These are phyloP conservation scores for Muscicapa striata DNA, from an alignment of 2,797 vertebrate species.

Conservation along the genomic window DNA sequence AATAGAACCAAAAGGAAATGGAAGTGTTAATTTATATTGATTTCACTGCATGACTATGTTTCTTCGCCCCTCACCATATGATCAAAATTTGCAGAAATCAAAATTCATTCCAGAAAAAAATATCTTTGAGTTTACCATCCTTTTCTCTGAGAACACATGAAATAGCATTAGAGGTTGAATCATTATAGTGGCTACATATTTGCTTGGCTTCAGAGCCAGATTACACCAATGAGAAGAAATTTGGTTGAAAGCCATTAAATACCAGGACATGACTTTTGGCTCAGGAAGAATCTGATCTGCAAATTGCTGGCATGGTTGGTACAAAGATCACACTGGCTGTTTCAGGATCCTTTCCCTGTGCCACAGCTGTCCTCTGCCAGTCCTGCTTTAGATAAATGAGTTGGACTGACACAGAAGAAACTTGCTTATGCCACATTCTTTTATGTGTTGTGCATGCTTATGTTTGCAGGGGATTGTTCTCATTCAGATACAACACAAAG, in stretches of 20 bases:
- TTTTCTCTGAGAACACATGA: background rate
- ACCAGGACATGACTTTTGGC: background rate
- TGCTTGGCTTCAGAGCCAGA: background rate
- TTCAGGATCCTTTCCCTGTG: background rate
- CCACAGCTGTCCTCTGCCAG: background rate
- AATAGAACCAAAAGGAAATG: background rate
- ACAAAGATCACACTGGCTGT: background rate
- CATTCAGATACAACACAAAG: background rate
- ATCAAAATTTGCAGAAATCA: background rate
- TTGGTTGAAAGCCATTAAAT: background rate
- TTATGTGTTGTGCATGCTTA: background rate
- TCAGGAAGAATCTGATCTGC: background rate
- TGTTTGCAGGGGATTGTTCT: background rate
- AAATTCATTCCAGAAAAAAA: background rate
- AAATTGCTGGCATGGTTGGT: background rate
- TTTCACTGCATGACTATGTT: background rate
- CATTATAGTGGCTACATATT: background rate
- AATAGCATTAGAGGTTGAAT: background rate
- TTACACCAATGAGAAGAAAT: background rate
- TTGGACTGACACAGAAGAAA: background rate
- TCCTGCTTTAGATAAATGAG: background rate
- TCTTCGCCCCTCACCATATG: background rate
- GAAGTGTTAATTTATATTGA: background rate
- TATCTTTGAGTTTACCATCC: background rate
- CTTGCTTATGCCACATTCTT: background rate